Conservation (phyloP, 2,888 invertebrate species). For the Pyrgus malvae region DNA sequence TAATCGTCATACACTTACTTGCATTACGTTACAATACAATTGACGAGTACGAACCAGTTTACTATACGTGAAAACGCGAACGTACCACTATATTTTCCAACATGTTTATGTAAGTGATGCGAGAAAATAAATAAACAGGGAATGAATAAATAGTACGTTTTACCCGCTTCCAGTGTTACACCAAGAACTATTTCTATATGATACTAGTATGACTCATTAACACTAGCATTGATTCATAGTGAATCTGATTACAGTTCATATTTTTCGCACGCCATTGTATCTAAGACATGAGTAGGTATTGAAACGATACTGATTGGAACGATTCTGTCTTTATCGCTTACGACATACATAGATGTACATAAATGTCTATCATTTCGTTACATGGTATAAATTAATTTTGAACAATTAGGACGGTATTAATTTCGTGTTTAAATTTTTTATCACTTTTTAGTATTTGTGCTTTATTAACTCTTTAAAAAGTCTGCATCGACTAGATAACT, state of each 20-base stretch:
- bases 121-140: constrained; percentile 3
- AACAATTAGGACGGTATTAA: no score
- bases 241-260: not conserved
- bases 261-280: constrained; percentile 5
- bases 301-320: not conserved
- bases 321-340: constrained; percentile 2
- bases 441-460: no score
- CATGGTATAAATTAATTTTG: no score
- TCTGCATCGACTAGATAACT: no score
- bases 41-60: not conserved
- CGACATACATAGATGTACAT: constrained; percentile 6
- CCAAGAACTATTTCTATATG: not conserved
- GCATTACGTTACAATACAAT: no score
- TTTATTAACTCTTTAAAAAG: no score
- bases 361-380: no score
- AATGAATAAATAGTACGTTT: not conserved
- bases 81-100: not conserved
- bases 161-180: not conserved
- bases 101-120: not conserved
- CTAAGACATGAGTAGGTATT: not conserved
- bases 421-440: no score
- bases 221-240: constrained; percentile 12
- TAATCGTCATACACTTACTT: not conserved
- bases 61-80: constrained; percentile 12
- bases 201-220: constrained; percentile 16